phyloP scores from a whole-genome alignment of 2,888 invertebrate species.

The Caenorhabditis afra region DNA sequence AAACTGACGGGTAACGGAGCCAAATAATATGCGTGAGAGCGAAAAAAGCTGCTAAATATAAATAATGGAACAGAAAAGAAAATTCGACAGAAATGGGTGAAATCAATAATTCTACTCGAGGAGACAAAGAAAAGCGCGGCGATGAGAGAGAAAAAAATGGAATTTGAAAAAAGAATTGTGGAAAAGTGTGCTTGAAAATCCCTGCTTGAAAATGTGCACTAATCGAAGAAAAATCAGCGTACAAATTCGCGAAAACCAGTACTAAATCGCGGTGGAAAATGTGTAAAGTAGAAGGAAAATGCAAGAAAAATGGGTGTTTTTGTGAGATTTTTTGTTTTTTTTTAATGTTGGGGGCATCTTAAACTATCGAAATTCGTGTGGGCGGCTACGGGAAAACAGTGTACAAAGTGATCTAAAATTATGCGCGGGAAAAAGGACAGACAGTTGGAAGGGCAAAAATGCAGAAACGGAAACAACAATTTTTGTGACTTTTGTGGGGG shows the following conservation, averaged over 20 bases:
- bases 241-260: slow-evolving; percentile 51
- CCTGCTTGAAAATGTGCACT: slow-evolving; percentile 51
- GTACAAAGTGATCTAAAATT: slow-evolving; percentile 10
- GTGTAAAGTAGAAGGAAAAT: slow-evolving; percentile 26
- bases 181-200: slow-evolving; percentile 12
- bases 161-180: slow-evolving; percentile 10
- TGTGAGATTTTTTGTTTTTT: not conserved
- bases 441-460: not conserved
- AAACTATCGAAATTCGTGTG: slow-evolving; percentile 22
- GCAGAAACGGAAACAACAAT: slow-evolving; percentile 11
- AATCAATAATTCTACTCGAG: slow-evolving; percentile 12
- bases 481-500: slow-evolving; percentile 38
- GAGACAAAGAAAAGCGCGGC: slow-evolving; percentile 14
- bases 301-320: slow-evolving; percentile 5
- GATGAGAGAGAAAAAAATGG: not conserved
- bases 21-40: slow-evolving; percentile 17
- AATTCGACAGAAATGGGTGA: not conserved
- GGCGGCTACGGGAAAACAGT: too few species aligned
- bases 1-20: too few species aligned
- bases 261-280: slow-evolving; percentile 4
- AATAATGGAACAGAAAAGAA: not conserved
- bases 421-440: slow-evolving; percentile 20
- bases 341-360: not conserved
- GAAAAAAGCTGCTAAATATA: too few species aligned
- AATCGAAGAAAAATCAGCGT: slow-evolving; percentile 12